Conservation (phyloP, 2,888 invertebrate genomes). For the Meiosimyza platycephala region DNA sequence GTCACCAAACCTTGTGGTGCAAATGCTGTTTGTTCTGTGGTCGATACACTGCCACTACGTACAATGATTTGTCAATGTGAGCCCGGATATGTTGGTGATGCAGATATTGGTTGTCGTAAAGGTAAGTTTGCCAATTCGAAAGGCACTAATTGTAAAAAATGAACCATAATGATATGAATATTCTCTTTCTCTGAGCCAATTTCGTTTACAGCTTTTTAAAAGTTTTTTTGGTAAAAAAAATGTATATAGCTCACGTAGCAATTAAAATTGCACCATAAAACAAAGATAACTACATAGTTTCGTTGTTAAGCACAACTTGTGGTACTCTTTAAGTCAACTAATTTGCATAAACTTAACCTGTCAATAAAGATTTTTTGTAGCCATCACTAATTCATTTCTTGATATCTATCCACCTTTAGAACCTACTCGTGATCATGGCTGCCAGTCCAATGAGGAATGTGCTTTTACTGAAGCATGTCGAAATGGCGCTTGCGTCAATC, state of each 20-base stretch:
- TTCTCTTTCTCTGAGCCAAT: background rate
- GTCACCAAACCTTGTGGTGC: constrained; percentile 82
- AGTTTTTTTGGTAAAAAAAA: background rate
- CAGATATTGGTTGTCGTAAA: constrained; percentile 83
- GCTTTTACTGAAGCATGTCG: constrained; percentile 77
- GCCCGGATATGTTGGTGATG: constrained; percentile 85
- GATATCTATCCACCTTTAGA: constrained; percentile 48
- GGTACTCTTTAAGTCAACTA: constrained; percentile 23
- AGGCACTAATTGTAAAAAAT: background rate
- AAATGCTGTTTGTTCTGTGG: constrained; percentile 85
- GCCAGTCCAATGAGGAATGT: constrained; percentile 80
- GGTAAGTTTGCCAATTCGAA: constrained; percentile 69
- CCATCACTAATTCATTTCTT: background rate
- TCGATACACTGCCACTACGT: constrained; percentile 86
- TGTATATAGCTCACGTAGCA: too few species aligned
- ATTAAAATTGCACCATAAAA: too few species aligned
- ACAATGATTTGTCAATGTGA: constrained; percentile 90
- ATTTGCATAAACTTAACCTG: constrained; percentile 20
- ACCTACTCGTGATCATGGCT: constrained; percentile 71
- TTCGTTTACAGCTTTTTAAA: background rate
- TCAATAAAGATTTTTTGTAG: constrained; percentile 26
- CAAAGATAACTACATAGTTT: background rate
- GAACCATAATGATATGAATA: background rate
- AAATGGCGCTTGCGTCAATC: constrained; percentile 80
- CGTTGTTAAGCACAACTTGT: background rate